These are phyloP conservation scores for Aphodius granarius DNA, from an alignment of 2,888 invertebrate species.

Conservation along the genomic window DNA sequence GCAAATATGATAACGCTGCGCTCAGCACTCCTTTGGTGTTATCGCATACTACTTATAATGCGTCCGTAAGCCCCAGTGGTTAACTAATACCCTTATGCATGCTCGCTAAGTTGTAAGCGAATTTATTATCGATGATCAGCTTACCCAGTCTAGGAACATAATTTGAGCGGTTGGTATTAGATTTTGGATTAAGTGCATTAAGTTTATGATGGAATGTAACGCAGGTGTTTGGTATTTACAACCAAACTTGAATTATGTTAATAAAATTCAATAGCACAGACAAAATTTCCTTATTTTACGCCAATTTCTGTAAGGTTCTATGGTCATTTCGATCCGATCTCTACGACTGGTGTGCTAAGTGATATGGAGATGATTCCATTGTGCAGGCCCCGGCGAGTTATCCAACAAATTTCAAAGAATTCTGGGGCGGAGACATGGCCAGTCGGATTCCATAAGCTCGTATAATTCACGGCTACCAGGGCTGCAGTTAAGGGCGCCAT, in stretches of 20 bases:
- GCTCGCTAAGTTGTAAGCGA: not conserved
- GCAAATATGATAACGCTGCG: not conserved
- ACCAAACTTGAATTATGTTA: no score
- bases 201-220: no score
- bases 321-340: not conserved
- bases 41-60: not conserved
- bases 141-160: not conserved
- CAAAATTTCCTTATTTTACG: not conserved
- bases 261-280: no score
- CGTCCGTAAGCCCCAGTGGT: not conserved
- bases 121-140: not conserved
- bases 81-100: not conserved
- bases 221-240: no score
- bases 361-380: not conserved
- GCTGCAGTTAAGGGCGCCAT: slow-evolving; percentile 2
- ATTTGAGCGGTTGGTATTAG: not conserved
- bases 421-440: not conserved
- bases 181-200: not conserved
- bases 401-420: not conserved
- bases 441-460: not conserved
- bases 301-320: not conserved
- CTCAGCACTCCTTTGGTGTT: not conserved
- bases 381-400: not conserved
- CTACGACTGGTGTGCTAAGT: not conserved
- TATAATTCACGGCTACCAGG: not conserved